These are phyloP conservation scores for Zophobas atratus DNA, from an alignment of 1,140 invertebrate species.

Conservation along the genomic window DNA sequence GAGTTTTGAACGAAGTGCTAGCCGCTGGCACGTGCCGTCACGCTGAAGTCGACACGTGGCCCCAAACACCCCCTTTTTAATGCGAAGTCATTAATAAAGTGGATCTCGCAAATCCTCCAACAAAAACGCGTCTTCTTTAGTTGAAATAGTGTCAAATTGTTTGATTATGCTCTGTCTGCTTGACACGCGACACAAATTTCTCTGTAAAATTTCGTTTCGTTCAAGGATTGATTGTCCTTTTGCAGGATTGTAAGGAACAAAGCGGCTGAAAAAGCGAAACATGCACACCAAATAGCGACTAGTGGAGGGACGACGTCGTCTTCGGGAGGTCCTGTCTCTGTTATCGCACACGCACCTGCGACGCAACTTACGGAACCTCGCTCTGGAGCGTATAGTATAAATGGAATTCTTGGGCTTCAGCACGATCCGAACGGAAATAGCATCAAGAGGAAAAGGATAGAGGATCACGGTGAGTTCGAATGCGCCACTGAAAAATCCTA, in stretches of 20 bases:
- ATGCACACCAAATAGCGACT: conserved; percentile 84
- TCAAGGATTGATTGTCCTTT: conserved; percentile 44
- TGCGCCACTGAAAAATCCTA: conserved; percentile 13
- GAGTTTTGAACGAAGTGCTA: too few relatives aligned
- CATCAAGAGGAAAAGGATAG: conserved; percentile 81
- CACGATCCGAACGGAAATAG: conserved; percentile 81
- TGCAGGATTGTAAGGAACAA: conserved; percentile 95
- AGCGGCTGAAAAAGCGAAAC: conserved; percentile 95
- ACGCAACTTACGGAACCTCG: conserved; percentile 70
- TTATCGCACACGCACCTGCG: conserved; percentile 79
- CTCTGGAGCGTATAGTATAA: conserved; percentile 90
- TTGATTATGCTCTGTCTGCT: too few relatives aligned
- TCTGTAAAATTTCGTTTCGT: background rate
- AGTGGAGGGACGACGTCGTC: conserved; percentile 69
- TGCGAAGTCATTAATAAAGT: too few relatives aligned
- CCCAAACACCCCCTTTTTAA: too few relatives aligned
- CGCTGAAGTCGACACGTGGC: too few relatives aligned
- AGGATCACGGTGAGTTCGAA: conserved; percentile 74
- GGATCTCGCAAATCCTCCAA: too few relatives aligned
- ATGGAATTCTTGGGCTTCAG: conserved; percentile 94
- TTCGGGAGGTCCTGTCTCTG: conserved; percentile 73
- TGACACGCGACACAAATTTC: too few relatives aligned
- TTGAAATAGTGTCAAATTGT: too few relatives aligned
- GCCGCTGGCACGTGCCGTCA: too few relatives aligned
- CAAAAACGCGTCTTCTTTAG: too few relatives aligned